Evolutionary conservation across 2,797 vertebrate species (phyloP), one percentile per base, ranked within the genome.

Genomic region (Pitangus sulphuratus): DNA sequence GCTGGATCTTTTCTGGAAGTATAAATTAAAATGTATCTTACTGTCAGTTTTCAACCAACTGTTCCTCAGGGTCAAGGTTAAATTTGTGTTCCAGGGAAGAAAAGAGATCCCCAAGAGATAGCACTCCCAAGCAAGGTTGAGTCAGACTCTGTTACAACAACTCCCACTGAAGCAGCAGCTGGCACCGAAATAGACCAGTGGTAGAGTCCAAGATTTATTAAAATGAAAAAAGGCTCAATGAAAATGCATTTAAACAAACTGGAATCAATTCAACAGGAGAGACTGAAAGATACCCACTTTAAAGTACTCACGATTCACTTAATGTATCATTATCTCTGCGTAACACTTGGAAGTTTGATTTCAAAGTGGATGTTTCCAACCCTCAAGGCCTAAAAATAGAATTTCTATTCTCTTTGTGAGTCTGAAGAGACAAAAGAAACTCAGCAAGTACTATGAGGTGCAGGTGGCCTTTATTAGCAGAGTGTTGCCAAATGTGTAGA

Each of bases 271-370:
- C 74, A 89, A 76, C 26, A 28, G 37, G 26, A 90, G 20, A 92
- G 39, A 82, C 58, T n/a, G 22, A 89, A 47, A 69, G 54, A 91
- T 42, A 76, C 1, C 7, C 48, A 79, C 70, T 90, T 84, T 89
- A 89, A 93, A 91, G 68, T 71, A 72, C 31, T 90, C 7, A 4
- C 21, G 44, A 80, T 66, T 93, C 87, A 83, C 25, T 84, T 85
- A 89, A 71, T 60, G 17, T 74, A 86, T 80, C 71, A 74, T 95
- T 84, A 89, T 72, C 66, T 93, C 69, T 60, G 47, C 3, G 0
- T 17, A 91, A 90, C n/a, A 82, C 47, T 87, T 91, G 28, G 68
- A 95, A 81, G 47, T 88, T 84, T 90, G 57, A 93, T 88, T 93
- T 94, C 74, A 39, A 81, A 93, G 85, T 42, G 33, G 42, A 66